Percentiles rank a stretch among this genome's conserved stretches.
Evolutionary conservation across 1,140 invertebrate genomes (phyloP).

Genomic region (Sarcophaga bullata): DNA sequence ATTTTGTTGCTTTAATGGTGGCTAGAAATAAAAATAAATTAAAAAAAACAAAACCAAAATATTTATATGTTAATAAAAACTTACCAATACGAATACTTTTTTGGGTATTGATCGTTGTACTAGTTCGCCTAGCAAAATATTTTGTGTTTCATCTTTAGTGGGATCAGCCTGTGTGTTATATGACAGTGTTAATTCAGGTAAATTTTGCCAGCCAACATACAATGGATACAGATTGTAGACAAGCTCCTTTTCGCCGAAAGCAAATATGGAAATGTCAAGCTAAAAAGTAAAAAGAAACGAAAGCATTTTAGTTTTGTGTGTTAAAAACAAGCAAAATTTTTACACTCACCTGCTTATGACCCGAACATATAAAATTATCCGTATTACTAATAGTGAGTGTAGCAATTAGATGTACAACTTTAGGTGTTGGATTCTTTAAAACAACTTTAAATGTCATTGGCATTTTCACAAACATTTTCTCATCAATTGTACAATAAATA

Average conservation of each 20-base stretch:
- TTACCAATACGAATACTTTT: conserved; percentile 64
- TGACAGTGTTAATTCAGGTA: conserved; percentile 60
- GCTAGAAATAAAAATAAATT: conserved; percentile 46
- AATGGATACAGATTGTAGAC: conserved; percentile 64
- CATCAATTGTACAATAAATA: conserved; percentile 64
- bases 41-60: neutral
- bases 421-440: conserved; percentile 59
- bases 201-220: conserved; percentile 63
- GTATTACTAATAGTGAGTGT: conserved; percentile 60
- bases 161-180: conserved; percentile 64
- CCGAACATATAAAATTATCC: conserved; percentile 65
- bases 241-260: conserved; percentile 60
- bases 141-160: conserved; percentile 58
- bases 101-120: conserved; percentile 64
- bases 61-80: conserved; percentile 29
- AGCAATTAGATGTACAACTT: conserved; percentile 59
- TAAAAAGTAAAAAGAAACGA: conserved; percentile 41
- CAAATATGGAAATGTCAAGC: conserved; percentile 64
- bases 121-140: conserved; percentile 58
- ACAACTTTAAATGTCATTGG: conserved; percentile 63
- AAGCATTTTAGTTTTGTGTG: no score
- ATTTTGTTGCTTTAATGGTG: conserved; percentile 58
- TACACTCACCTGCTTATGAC: conserved; percentile 60
- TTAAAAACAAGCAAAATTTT: neutral
- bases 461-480: conserved; percentile 65